Evolutionary conservation across 1,140 invertebrate genomes (phyloP).

Genomic region (Epicauta chinensis): DNA sequence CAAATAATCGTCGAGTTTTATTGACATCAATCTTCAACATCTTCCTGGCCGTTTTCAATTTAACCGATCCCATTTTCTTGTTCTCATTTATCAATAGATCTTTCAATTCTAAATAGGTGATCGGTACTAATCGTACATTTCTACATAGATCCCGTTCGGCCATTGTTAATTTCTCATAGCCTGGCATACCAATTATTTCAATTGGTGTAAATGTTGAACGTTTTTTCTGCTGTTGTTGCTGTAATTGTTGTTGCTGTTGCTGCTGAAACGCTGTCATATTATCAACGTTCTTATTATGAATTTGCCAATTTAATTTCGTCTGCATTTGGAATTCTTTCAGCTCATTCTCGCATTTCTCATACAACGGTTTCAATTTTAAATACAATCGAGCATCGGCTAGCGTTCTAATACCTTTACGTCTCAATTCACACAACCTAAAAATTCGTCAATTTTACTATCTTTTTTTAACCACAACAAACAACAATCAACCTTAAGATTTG

Average conservation of each 20-base stretch:
- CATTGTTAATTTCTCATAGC: conserved; percentile 66
- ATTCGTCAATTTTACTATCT: not conserved
- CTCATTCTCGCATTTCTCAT: conserved; percentile 52
- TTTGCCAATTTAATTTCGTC: conserved; percentile 31
- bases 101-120: conserved; percentile 72
- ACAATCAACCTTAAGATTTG: conserved; percentile 47
- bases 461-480: not conserved
- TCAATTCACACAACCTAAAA: conserved; percentile 55
- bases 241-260: not conserved
- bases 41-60: conserved; percentile 70
- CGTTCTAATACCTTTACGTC: conserved; percentile 63
- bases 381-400: conserved; percentile 62
- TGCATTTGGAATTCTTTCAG: conserved; percentile 38
- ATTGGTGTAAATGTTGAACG: conserved; percentile 54
- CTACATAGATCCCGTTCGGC: conserved; percentile 74
- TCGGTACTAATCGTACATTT: conserved; percentile 62
- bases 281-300: conserved; percentile 34
- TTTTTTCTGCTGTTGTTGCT: conserved; percentile 14
- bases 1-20: conserved; percentile 85
- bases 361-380: conserved; percentile 54
- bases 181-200: conserved; percentile 69
- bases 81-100: conserved; percentile 67
- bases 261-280: not conserved
- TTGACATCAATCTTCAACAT: conserved; percentile 91
- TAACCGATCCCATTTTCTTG: conserved; percentile 60